Evolutionary conservation across 2,888 invertebrate genomes (phyloP), one percentile per base, ranked within the genome.

Genomic region (Scotopteryx bipunctaria): DNA sequence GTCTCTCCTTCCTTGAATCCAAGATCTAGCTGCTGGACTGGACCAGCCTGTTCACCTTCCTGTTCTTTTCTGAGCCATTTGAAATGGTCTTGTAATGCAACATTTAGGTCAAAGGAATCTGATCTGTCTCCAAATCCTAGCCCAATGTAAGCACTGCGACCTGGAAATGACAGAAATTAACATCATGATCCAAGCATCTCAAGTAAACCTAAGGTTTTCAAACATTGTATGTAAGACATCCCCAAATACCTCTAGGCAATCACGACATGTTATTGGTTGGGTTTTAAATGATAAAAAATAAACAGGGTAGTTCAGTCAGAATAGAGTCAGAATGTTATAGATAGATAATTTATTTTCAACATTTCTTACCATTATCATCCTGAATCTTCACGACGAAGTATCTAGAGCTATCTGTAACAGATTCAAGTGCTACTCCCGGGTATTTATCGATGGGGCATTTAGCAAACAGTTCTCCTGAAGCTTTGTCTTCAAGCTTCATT

Each of bases 1-100:
- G 99, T 99, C 91, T 99, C 98, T 13, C 99, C 99, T 76, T 99
- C 99, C 78, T 99, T 99, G 81, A 99, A 99, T 38, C 98, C 96
- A 45, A 99, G 92, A 91, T 99, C 99, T 31, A 99, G 90, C 68
- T 97, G 95, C 66, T 93, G 94, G 54, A 93, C 93, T 5, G 95
- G 94, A 11, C 52, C 52, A 55, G 92, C 93, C 66, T 94, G 92
- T 71, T 96, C 96, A 48, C 93, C 94, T 70, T 93, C 93, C 71
- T 95, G 94, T 78, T 97, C 96, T 72, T 96, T 95, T 78, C 95
- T 96, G 35, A 97, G 86, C 95, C 95, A 97, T 90, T 99, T 99
- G 78, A 99, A 99, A 81, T 99, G 98, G 83, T 99, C 98, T 91
- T 99, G 99, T 43, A 99, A 91, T 27, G 99, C 96, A 17, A 99